phyloP scores from a whole-genome alignment of 1,140 invertebrate species.

The Bombus difficillimus region DNA sequence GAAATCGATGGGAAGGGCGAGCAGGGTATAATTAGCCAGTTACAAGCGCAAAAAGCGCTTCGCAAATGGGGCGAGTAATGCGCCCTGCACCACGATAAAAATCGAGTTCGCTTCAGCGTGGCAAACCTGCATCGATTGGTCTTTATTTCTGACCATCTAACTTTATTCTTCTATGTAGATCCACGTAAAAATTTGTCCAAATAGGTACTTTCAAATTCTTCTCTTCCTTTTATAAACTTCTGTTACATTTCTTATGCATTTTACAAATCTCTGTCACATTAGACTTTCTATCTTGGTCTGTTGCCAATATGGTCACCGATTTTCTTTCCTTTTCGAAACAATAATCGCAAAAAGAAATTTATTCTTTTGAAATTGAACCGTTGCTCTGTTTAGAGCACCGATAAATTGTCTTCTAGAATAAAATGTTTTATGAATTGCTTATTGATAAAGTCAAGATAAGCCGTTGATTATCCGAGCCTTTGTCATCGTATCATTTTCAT shows the following conservation, averaged over 20 bases:
- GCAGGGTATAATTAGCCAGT: slow-evolving; percentile 57
- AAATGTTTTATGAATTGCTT: background rate
- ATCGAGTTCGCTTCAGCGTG: slow-evolving; percentile 25
- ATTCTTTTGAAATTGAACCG: background rate
- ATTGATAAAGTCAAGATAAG: background rate
- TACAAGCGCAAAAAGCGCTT: slow-evolving; percentile 38
- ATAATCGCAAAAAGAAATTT: background rate
- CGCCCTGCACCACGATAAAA: slow-evolving; percentile 47
- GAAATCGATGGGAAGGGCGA: slow-evolving; percentile 58
- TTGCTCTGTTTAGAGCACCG: too few relatives aligned
- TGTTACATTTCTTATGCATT: too few relatives aligned
- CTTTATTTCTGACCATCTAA: slow-evolving; percentile 47
- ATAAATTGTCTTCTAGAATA: background rate
- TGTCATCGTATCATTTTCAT: background rate
- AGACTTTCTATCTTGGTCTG: background rate
- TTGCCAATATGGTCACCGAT: background rate
- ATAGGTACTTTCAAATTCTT: background rate
- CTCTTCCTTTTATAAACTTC: background rate
- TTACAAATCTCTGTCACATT: background rate
- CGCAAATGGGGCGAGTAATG: slow-evolving; percentile 55
- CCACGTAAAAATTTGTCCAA: background rate
- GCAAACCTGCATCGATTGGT: slow-evolving; percentile 41
- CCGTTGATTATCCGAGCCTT: background rate
- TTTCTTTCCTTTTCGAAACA: background rate
- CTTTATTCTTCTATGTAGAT: background rate